These are phyloP conservation scores for Heliconius congener DNA, from an alignment of 1,140 invertebrate genomes.

Conservation along the genomic window DNA sequence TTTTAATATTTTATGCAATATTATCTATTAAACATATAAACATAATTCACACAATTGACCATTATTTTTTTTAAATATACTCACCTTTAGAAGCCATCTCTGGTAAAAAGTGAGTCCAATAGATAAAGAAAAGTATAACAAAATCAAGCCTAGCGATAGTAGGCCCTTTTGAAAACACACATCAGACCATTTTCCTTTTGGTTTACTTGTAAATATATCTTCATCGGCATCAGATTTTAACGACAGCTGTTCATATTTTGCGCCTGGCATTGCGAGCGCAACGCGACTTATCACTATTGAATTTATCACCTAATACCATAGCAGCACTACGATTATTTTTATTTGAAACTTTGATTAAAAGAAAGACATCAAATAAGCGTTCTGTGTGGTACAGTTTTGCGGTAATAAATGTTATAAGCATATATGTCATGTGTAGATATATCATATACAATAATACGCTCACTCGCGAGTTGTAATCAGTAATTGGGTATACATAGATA, in stretches of 20 bases:
- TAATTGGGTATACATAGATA: background rate
- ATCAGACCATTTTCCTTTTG: conserved; percentile 66
- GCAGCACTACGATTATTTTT: conserved; percentile 37
- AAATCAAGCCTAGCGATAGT: conserved; percentile 82
- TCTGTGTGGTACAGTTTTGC: background rate
- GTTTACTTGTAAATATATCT: conserved; percentile 62
- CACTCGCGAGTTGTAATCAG: background rate
- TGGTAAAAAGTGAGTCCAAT: conserved; percentile 98
- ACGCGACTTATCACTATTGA: conserved; percentile 34
- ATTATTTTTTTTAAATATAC: conserved; percentile 30
- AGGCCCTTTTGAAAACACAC: conserved; percentile 69
- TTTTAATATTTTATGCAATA: too few species aligned
- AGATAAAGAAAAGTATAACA: conserved; percentile 93
- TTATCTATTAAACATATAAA: too few species aligned
- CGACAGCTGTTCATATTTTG: conserved; percentile 79
- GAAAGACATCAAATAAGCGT: background rate
- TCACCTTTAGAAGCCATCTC: conserved; percentile 94
- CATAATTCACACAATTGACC: too few species aligned
- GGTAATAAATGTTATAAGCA: background rate
- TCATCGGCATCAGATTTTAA: conserved; percentile 68
- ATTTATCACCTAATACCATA: conserved; percentile 52
- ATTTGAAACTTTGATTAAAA: background rate
- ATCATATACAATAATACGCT: background rate
- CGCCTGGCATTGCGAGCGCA: conserved; percentile 63
- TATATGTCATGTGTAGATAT: background rate